These are phyloP conservation scores for Naja naja DNA, from an alignment of 2,113 vertebrate genomes.

Conservation along the genomic window DNA sequence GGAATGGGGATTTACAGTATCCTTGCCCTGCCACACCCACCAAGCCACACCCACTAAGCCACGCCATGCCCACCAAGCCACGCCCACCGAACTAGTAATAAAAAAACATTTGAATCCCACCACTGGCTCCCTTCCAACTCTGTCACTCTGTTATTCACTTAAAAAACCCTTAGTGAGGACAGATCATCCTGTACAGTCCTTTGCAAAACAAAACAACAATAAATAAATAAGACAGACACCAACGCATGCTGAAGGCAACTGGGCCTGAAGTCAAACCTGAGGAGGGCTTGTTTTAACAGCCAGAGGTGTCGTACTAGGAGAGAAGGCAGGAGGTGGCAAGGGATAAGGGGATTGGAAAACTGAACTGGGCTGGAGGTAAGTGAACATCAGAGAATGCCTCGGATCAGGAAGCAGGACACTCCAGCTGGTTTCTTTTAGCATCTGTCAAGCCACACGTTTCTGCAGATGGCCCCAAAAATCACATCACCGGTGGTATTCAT, in stretches of 20 bases:
- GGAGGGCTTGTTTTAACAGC: neutral
- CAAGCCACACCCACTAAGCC: too few species aligned
- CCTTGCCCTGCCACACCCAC: too few species aligned
- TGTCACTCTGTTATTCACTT: neutral
- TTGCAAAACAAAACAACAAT: neutral
- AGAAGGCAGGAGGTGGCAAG: neutral
- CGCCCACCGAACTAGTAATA: too few species aligned
- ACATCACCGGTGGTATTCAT: conserved; percentile 20
- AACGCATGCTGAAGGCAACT: too few species aligned
- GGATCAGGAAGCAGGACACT: neutral
- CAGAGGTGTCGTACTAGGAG: neutral
- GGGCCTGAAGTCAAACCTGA: neutral
- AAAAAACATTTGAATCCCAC: too few species aligned
- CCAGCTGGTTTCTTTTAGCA: neutral
- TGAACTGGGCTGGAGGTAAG: neutral
- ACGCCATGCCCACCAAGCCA: too few species aligned
- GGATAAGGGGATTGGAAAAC: neutral
- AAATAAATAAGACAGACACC: neutral
- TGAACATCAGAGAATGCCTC: neutral
- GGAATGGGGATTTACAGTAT: too few species aligned
- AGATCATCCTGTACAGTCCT: neutral
- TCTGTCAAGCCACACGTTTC: neutral
- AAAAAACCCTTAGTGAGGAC: neutral
- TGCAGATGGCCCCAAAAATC: neutral
- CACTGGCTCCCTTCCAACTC: neutral